Conservation (phyloP, 2,888 invertebrate genomes). For the Cheilosia vulpina region DNA sequence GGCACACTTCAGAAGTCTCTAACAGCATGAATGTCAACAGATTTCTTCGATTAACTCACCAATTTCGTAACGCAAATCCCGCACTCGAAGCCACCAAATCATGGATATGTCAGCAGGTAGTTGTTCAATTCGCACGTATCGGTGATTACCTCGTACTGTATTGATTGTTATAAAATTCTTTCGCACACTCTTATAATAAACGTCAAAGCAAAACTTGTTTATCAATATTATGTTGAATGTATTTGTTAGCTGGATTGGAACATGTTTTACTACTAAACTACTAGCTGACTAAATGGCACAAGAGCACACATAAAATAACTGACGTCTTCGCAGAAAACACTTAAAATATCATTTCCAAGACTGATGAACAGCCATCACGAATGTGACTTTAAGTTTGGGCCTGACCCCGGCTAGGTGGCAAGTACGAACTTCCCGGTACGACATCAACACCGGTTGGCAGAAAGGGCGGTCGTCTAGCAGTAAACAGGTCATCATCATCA, state of each 20-base stretch:
- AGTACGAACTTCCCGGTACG: conserved; percentile 81
- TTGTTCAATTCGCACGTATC: no score
- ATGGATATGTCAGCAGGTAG: no score
- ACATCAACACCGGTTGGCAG: conserved; percentile 80
- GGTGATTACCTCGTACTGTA: neutral
- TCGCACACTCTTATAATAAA: neutral
- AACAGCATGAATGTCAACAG: no score
- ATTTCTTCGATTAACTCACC: no score
- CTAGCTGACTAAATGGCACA: conserved; percentile 52
- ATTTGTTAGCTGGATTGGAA: conserved; percentile 34
- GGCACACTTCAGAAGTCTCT: no score
- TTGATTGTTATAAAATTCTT: neutral
- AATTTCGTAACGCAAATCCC: no score
- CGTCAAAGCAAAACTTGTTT: conserved; percentile 40
- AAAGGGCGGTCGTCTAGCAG: conserved; percentile 76
- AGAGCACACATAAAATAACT: conserved; percentile 1
- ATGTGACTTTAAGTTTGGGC: conserved; percentile 4
- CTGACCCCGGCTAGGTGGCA: conserved; percentile 75
- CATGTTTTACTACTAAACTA: conserved; percentile 49
- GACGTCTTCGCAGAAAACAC: neutral
- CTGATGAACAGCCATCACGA: neutral
- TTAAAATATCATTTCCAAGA: neutral
- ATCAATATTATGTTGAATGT: conserved; percentile 4
- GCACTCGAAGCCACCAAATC: no score
- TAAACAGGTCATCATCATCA: conserved; percentile 40